A percentile compares a stretch with the other conserved stretches of the same genome.
These are phyloP conservation scores for Microctenopoma stevenorrisi DNA, from an alignment of 2,797 vertebrate species.

Conservation along the genomic window DNA sequence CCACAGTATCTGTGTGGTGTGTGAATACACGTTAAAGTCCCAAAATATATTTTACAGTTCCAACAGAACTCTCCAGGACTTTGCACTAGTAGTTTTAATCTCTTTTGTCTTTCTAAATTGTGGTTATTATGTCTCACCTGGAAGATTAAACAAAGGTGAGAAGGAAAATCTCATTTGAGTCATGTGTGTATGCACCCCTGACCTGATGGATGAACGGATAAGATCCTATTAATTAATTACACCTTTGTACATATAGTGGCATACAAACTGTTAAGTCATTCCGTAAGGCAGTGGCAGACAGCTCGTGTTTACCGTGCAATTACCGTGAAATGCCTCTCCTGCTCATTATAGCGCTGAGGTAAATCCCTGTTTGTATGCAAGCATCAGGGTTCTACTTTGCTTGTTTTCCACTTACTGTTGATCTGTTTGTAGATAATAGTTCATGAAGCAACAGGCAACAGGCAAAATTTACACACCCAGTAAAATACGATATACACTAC, in stretches of 20 bases:
- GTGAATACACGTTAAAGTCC: no score
- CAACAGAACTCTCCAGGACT: no score
- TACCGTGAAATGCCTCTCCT: constrained; percentile 23
- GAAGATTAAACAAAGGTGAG: not conserved
- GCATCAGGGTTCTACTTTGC: constrained; percentile 1
- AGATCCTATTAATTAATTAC: not conserved
- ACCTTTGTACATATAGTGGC: not conserved
- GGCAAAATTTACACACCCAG: constrained; percentile 6
- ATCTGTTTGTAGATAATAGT: constrained; percentile 8
- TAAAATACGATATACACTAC: not conserved
- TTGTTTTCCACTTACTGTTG: constrained; percentile 10
- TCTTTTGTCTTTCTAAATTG: not conserved
- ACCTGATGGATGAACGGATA: not conserved
- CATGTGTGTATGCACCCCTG: not conserved
- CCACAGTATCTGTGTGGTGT: no score
- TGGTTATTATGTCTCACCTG: not conserved
- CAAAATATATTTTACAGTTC: no score
- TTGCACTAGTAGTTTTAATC: no score
- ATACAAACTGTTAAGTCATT: not conserved
- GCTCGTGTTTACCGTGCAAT: constrained; percentile 27
- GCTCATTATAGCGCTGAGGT: constrained; percentile 17
- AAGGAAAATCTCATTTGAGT: not conserved
- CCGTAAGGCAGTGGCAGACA: constrained; percentile 12
- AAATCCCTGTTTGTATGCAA: constrained; percentile 11
- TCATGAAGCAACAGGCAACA: constrained; percentile 29